Evolutionary conservation across 1,140 invertebrate genomes (phyloP), one percentile per base, ranked within the genome.

Genomic region (Prorops nasuta): DNA sequence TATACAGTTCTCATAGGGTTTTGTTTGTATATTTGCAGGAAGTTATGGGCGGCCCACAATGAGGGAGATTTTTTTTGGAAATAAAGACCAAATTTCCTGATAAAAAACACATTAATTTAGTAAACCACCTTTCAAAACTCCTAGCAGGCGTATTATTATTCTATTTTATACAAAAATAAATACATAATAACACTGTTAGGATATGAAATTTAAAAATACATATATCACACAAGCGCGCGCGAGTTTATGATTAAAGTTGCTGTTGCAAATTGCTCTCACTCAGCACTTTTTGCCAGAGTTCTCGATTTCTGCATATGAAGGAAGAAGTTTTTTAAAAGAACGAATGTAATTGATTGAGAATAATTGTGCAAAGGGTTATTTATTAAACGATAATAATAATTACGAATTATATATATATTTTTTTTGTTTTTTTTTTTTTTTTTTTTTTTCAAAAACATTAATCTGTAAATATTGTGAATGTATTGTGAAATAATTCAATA

Each of bases 1-100:
- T 45, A 49, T 56, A 66, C 52, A 62, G 54, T 55, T 66, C 56
- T 67, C 52, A 67, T 62, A 60, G 56, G 57, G 58, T 64, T 64
- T 71, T 59, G 70, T 75, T 61, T 73, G 74, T 79, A 60, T 78
- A 74, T 79, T 80, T 80, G 48, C 76, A 80, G 79, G 76, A 69
- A 74, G 64, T 67, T 76, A 66, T 71, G 63, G 68, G 57, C 65
- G 48, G 71, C 66, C 58, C 68, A 65, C 68, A 63, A 62, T 66
- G 67, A 60, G 68, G 64, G 64, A 70, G 68, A 69, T 64, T 67
- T 62, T 72, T 73, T 79, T 77, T 75, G 76, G 69, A 79, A 80
- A 79, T 80, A 79, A 80, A 78, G 69, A 79, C 65, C 72, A 72
- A 74, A 79, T 75, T 79, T 79, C 71, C 68, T 72, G 64, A 74